phyloP scores from a whole-genome alignment of 2,113 vertebrate species.

The Microtus ochrogaster region DNA sequence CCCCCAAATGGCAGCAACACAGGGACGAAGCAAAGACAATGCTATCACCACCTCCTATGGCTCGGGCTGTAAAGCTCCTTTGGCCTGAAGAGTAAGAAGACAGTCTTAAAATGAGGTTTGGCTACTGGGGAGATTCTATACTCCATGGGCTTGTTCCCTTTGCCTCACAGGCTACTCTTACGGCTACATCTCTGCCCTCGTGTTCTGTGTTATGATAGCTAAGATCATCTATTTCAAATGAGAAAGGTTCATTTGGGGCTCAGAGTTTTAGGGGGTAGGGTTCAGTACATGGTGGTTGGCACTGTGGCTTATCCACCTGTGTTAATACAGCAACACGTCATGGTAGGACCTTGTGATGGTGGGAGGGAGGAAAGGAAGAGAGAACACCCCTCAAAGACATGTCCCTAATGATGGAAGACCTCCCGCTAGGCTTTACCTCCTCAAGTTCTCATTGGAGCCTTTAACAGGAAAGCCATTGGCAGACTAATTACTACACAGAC shows the following conservation, averaged over 20 bases:
- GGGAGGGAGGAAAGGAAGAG: background rate
- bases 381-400: background rate
- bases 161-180: background rate
- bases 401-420: background rate
- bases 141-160: background rate
- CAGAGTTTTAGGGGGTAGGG: background rate
- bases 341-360: rapidly evolving
- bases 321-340: background rate
- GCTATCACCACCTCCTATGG: background rate
- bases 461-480: background rate
- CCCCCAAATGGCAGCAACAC: slow-evolving; percentile 46
- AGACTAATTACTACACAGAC: background rate
- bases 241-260: background rate
- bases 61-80: background rate
- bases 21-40: background rate
- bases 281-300: background rate
- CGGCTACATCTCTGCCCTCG: background rate
- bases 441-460: background rate
- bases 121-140: background rate
- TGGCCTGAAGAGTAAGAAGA: background rate
- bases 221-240: background rate
- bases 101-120: background rate
- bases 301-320: background rate
- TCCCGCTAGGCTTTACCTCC: too few species aligned
- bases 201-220: background rate